Percentiles rank a stretch among this genome's conserved stretches.
phyloP scores from a whole-genome alignment of 1,140 invertebrate species.

The Cyphomyrmex costatus region DNA sequence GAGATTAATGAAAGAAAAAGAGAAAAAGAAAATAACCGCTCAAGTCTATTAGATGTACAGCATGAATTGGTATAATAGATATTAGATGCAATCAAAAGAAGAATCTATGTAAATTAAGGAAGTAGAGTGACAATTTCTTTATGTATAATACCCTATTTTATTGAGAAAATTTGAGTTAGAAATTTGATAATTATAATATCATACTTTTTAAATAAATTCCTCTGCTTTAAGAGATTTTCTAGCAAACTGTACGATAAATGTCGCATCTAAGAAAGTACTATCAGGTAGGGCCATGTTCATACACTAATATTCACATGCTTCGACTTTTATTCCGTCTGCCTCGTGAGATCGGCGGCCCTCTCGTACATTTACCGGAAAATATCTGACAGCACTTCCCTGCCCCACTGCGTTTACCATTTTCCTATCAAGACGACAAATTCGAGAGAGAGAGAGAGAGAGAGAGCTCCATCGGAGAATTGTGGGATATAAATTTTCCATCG shows the following conservation, averaged over 20 bases:
- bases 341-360: constrained; percentile 22
- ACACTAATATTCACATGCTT: constrained; percentile 39
- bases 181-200: neutral
- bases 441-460: neutral
- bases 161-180: neutral
- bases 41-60: neutral
- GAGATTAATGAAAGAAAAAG: neutral
- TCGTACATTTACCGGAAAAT: constrained; percentile 56
- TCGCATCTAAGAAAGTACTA: constrained; percentile 5
- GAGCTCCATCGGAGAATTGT: neutral
- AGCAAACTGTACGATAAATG: neutral
- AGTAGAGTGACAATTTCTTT: neutral
- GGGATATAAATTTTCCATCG: constrained; percentile 33
- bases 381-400: constrained; percentile 12
- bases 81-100: neutral
- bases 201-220: neutral
- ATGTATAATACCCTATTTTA: neutral
- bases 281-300: too few relatives aligned
- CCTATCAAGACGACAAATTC: constrained; percentile 54
- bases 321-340: constrained; percentile 52
- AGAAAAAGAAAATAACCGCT: neutral
- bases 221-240: neutral
- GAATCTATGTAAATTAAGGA: neutral
- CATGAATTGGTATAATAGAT: neutral
- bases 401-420: constrained; percentile 43